Conservation (phyloP, 2,113 vertebrate species). For the Aphyosemion australe region DNA sequence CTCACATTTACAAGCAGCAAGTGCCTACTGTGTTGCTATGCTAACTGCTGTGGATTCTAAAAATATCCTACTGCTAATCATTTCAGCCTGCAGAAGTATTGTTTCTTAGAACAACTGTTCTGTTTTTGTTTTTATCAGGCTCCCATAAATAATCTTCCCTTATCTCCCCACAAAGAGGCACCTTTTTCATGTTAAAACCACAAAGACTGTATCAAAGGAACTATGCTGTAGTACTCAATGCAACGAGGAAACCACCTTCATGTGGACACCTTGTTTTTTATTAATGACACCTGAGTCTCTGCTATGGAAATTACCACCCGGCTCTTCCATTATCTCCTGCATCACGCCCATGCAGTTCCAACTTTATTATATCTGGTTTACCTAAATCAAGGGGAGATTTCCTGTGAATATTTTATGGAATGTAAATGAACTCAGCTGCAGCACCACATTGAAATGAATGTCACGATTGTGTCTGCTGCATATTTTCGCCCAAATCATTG, state of each 20-base stretch:
- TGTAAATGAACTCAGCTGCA: constrained; percentile 71
- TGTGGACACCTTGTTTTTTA: constrained; percentile 10
- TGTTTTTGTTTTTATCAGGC: too few relatives aligned
- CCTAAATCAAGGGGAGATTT: constrained; percentile 62
- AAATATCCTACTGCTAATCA: too few relatives aligned
- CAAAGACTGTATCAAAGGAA: background rate
- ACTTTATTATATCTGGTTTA: constrained; percentile 39
- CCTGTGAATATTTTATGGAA: constrained; percentile 77
- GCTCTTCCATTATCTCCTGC: constrained; percentile 21
- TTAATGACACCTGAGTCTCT: constrained; percentile 2
- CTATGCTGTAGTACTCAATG: constrained; percentile 1
- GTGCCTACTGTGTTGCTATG: too few relatives aligned
- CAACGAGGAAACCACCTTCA: constrained; percentile 3
- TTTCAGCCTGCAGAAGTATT: too few relatives aligned
- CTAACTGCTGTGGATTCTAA: too few relatives aligned
- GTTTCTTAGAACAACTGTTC: too few relatives aligned
- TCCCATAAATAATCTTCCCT: too few relatives aligned
- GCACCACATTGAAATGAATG: constrained; percentile 77
- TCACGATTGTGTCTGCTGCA: constrained; percentile 72
- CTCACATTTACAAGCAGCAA: too few relatives aligned
- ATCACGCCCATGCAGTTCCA: constrained; percentile 32
- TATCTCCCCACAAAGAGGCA: too few relatives aligned
- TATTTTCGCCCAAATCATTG: constrained; percentile 72
- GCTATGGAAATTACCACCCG: constrained; percentile 17
- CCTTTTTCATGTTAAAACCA: background rate